Percentiles rank a stretch among this genome's conserved stretches.
Evolutionary conservation across 2,797 vertebrate genomes (phyloP).

Genomic region (Cephalopachus bancanus): DNA sequence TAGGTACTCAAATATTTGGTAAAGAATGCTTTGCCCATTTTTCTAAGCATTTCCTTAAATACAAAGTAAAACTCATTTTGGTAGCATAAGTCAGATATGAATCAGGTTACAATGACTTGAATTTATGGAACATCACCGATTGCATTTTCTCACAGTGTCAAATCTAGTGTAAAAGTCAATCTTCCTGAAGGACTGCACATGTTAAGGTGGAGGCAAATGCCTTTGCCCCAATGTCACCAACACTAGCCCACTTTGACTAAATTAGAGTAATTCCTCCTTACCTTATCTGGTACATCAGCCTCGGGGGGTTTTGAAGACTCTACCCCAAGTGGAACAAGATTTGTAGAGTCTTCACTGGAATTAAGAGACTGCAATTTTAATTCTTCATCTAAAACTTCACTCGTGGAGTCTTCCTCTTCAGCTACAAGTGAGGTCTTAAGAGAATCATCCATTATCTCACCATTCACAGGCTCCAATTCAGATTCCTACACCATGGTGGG

Average conservation of each 20-base stretch:
- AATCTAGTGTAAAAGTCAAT: conserved; percentile 28
- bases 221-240: not conserved
- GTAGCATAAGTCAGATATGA: conserved; percentile 5
- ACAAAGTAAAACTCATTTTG: conserved; percentile 53
- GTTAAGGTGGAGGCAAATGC: not conserved
- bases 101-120: conserved; percentile 33
- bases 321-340: conserved; percentile 76
- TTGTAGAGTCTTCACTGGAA: conserved; percentile 84
- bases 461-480: conserved; percentile 88
- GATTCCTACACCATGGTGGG: conserved; percentile 79
- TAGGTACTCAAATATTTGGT: conserved; percentile 30
- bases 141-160: conserved; percentile 3
- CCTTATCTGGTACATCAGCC: conserved; percentile 86
- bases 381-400: conserved; percentile 85
- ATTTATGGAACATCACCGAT: conserved; percentile 32
- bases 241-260: not conserved
- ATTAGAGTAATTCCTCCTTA: conserved; percentile 71
- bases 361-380: conserved; percentile 84
- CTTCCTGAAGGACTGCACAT: conserved; percentile 17
- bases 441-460: conserved; percentile 87
- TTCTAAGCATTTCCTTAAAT: conserved; percentile 47
- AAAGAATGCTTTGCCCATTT: conserved; percentile 51
- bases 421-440: conserved; percentile 72
- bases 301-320: conserved; percentile 87
- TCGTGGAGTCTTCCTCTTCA: conserved; percentile 86